A percentile compares a stretch with the other conserved stretches of the same genome.
Conservation (phyloP, 2,888 invertebrate species). For the Oligia latruncula region DNA sequence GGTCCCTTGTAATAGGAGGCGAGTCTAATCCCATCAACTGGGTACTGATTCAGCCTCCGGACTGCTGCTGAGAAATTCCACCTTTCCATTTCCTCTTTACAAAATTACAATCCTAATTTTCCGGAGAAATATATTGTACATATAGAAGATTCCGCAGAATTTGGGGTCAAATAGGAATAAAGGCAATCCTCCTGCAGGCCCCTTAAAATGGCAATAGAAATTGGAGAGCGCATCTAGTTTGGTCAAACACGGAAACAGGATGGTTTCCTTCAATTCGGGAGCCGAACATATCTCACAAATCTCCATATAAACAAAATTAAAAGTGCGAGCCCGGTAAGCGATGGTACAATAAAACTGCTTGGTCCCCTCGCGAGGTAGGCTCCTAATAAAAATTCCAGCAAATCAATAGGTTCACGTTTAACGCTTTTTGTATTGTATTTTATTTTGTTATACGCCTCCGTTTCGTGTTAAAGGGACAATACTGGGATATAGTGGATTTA, state of each 20-base stretch:
- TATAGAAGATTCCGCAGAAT: not conserved
- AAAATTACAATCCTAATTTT: not conserved
- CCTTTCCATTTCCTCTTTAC: not conserved
- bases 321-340: slow-evolving; percentile 58
- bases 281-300: slow-evolving; percentile 42
- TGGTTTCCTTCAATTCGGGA: not conserved
- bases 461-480: slow-evolving; percentile 89
- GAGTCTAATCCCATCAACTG: not conserved
- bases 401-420: slow-evolving; percentile 90
- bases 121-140: not conserved
- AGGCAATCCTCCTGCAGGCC: too few species aligned
- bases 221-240: not conserved
- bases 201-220: not conserved
- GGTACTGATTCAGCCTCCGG: not conserved
- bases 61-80: not conserved
- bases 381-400: slow-evolving; percentile 90
- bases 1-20: not conserved
- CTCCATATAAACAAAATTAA: slow-evolving; percentile 69
- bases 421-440: slow-evolving; percentile 89
- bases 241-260: not conserved
- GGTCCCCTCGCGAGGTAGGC: slow-evolving; percentile 80
- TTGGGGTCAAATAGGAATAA: not conserved
- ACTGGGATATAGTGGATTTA: slow-evolving; percentile 80
- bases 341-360: slow-evolving; percentile 82
- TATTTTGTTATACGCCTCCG: slow-evolving; percentile 88